phyloP scores from a whole-genome alignment of 2,888 invertebrate genomes.

The Campaea margaritaria region DNA sequence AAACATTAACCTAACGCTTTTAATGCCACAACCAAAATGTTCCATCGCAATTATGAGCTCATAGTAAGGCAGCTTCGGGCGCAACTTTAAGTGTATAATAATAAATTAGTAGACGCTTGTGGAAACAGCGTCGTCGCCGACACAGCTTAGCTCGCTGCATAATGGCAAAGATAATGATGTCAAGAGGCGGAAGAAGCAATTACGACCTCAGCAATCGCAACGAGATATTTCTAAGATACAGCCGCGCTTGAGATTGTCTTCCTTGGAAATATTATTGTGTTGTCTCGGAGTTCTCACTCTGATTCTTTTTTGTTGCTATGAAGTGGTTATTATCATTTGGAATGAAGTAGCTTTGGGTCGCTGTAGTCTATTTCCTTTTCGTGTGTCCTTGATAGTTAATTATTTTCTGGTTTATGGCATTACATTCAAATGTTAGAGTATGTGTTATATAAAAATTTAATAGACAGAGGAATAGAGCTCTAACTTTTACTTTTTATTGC shows the following conservation, averaged over 20 bases:
- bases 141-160: constrained; percentile 68
- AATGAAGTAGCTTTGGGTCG: constrained; percentile 19
- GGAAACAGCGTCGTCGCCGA: constrained; percentile 49
- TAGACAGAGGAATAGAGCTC: no score
- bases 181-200: constrained; percentile 81
- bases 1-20: constrained; percentile 23
- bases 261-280: constrained; percentile 59
- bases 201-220: constrained; percentile 70
- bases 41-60: constrained; percentile 28
- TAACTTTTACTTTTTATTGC: no score
- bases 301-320: constrained; percentile 27
- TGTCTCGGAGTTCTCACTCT: constrained; percentile 46
- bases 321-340: constrained; percentile 31
- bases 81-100: constrained; percentile 50
- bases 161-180: constrained; percentile 79
- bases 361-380: background rate
- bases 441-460: no score
- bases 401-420: no score
- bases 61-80: constrained; percentile 33
- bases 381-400: background rate
- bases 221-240: constrained; percentile 64
- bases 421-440: no score
- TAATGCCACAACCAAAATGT: constrained; percentile 27
- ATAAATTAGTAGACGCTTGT: constrained; percentile 58
- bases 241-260: constrained; percentile 63